Evolutionary conservation across 2,113 vertebrate genomes (phyloP), one percentile per base, ranked within the genome.

Genomic region (Telmatochromis sp.): DNA sequence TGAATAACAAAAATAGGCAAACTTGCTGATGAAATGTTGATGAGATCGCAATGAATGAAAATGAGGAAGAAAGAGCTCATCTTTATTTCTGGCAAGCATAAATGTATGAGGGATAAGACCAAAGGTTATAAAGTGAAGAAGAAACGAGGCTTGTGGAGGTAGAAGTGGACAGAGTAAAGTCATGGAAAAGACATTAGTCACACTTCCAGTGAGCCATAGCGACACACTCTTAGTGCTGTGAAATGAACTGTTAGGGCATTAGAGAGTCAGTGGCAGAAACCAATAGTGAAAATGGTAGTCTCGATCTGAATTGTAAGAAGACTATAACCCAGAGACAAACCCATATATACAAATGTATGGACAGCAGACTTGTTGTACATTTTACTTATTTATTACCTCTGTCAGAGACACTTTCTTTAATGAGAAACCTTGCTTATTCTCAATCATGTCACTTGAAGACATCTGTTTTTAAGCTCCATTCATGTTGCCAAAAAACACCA

Each of bases 181-280:
- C 86, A 80, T 19, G 26, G 75, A 86, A 79, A 28, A 82, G 58
- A 82, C 83, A 84, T 95, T 91, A 91, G 92, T 95, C 91, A 85
- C 87, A 81, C 75, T 51, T 88, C 65, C 85, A 91, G 55, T 65
- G 82, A 92, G 86, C 86, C 89, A 14, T 89, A 23, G 65, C 47
- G 5, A 88, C 84, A 89, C 33, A 91, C 88, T 89, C 80, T 90
- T 83, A 86, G 88, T 78, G 82, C 84, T 65, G 86, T 80, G 91
- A 87, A 87, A 87, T 51, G 23, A 33, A 81, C 80, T 63, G 37
- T 82, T 88, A 60, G 83, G 60, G 54, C 87, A 85, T 49, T 42
- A 88, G 86, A 58, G 79, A 81, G 83, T 42, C 85, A 86, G 11
- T 19, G 85, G 57, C 57, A 86, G 80, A 81, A 85, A 70, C 73